Evolutionary conservation across 2,888 invertebrate genomes (phyloP).

Genomic region (Aphrophora alni): DNA sequence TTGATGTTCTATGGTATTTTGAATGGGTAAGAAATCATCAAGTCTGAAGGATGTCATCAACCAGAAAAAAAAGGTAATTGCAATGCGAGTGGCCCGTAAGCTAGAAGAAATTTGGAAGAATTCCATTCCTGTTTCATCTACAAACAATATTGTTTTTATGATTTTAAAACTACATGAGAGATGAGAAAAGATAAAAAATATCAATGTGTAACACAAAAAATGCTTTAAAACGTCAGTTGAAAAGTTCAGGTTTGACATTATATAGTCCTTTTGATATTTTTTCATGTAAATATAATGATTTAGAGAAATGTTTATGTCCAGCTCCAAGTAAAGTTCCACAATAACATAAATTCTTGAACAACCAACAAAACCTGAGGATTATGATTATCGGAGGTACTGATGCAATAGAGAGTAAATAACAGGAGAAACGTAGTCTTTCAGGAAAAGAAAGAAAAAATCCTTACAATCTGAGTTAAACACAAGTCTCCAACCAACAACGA

Average conservation of each 20-base stretch:
- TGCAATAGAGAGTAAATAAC: neutral
- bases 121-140: neutral
- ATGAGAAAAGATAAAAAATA: neutral
- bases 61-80: neutral
- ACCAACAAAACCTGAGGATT: neutral
- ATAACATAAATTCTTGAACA: neutral
- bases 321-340: neutral
- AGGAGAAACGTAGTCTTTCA: neutral
- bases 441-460: neutral
- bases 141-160: neutral
- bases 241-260: neutral
- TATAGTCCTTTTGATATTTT: neutral
- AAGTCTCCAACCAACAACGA: neutral
- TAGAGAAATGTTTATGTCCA: neutral
- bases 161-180: neutral
- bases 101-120: conserved; percentile 5
- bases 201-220: neutral
- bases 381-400: neutral
- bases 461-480: neutral
- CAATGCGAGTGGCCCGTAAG: neutral
- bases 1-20: neutral
- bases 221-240: conserved; percentile 2
- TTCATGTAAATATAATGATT: neutral
- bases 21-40: neutral
- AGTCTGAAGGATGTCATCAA: neutral